Evolutionary conservation across 2,113 vertebrate genomes (phyloP).

Genomic region (Aegithalos caudatus): DNA sequence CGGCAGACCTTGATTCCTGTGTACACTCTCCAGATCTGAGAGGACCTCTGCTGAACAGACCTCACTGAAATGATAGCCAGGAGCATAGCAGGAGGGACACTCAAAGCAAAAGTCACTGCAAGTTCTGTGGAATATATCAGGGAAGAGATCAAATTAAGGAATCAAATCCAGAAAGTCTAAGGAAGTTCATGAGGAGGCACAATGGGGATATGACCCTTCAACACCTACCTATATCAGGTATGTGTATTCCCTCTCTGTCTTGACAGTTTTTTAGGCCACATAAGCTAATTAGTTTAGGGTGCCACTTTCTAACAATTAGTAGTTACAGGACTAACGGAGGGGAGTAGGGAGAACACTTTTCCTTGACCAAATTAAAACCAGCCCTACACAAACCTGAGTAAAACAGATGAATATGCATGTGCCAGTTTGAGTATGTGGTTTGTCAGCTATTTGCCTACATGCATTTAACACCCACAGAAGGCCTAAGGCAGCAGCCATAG

Average conservation of each 20-base stretch:
- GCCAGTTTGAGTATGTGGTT: constrained; percentile 9
- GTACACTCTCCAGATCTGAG: background rate
- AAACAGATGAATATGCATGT: constrained; percentile 1
- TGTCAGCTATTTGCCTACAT: constrained; percentile 42
- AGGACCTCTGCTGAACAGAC: background rate
- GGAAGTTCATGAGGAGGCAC: background rate
- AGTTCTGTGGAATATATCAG: background rate
- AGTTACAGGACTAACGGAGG: background rate
- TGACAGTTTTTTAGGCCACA: background rate
- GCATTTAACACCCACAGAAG: constrained; percentile 32
- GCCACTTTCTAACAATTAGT: background rate
- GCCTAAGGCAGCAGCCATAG: constrained; percentile 8
- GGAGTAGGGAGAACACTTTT: background rate
- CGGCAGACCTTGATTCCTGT: background rate
- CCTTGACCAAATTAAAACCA: background rate
- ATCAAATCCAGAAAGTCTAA: background rate
- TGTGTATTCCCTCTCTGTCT: background rate
- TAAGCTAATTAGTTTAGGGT: background rate
- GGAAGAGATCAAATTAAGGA: background rate
- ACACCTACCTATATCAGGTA: no score
- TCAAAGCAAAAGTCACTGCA: background rate
- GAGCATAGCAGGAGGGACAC: background rate
- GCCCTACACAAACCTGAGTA: background rate
- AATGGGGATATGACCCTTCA: background rate
- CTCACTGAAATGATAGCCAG: background rate